Base-by-base conservation (phyloP, 2,888 invertebrate species). In the Yponomeuta sedellus region DNA sequence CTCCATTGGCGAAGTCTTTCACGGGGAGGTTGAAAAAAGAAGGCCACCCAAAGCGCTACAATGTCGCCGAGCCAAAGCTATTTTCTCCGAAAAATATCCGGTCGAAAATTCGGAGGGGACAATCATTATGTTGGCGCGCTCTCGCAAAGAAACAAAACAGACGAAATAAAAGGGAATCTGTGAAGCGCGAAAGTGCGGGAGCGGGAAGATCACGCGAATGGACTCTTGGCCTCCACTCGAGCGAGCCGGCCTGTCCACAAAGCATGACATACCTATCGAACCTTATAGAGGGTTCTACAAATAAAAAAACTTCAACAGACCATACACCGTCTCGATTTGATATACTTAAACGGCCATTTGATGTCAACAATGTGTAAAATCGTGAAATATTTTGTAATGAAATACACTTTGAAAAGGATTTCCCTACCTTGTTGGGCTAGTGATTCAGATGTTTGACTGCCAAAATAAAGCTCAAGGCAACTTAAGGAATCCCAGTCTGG, bases 81-180 rank as follows among this genome's bases (percentile, higher is more conserved):
- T 77, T 78, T 74, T 71, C 58, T 75, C 70, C 77, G 69, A 80
- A 74, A 82, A 82, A 82, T 78, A 82, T 83, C 81, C 81, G 80
- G 78, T 80, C 78, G 75, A 80, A 80, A 80, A 80, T 79, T 79
- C 75, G 75, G 76, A 72, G 73, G 74, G 75, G 77, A 71, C 77
- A 75, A 76, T 85, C 80, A 82, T 86, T 82, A 85, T 78, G 77
- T 81, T 78, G 78, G 80, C 78, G 75, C 78, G 75, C 75, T 73
- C 76, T 78, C 72, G 74, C 75, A 73, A 76, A 75, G 79, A 80
- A 85, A 82, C 76, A 81, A 83, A 83, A 81, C 74, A 80, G 78
- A 81, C 82, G 77, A 77, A 82, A 77, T 79, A 77, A 81, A 80
- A 79, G 71, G 70, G 71, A 85, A 77, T 77, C 79, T 79, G 71